Percentiles rank a stretch among this genome's conserved stretches.
phyloP scores from a whole-genome alignment of 1,140 invertebrate genomes.

The Prorops nasuta region DNA sequence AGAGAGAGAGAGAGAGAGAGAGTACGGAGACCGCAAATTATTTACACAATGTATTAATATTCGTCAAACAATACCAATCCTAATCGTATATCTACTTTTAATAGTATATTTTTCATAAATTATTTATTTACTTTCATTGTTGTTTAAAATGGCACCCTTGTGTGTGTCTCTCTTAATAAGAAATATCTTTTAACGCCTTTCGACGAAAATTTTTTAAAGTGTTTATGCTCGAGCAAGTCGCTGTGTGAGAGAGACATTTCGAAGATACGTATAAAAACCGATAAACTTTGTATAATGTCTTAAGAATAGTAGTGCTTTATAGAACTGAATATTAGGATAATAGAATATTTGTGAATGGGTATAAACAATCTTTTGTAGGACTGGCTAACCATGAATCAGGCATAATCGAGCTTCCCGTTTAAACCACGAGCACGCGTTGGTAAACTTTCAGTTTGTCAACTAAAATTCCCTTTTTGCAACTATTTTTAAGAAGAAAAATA shows the following conservation, averaged over 20 bases:
- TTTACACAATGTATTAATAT: conserved; percentile 34
- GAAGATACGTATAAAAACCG: conserved; percentile 12
- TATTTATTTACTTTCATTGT: conserved; percentile 30
- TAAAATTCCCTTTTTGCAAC: background rate
- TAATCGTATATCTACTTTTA: conserved; percentile 33
- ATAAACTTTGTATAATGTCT: conserved; percentile 27
- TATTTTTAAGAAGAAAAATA: background rate
- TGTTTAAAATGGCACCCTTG: conserved; percentile 15
- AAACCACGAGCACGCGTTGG: conserved; percentile 8
- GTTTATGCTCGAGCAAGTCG: no score
- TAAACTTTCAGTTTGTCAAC: background rate
- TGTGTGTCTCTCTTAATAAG: conserved; percentile 19
- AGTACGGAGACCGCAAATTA: conserved; percentile 17
- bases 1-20: no score
- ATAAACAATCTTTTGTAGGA: conserved; percentile 22
- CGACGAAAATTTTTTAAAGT: no score
- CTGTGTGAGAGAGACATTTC: no score
- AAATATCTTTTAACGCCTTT: no score
- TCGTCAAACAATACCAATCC: conserved; percentile 26
- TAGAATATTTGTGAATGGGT: conserved; percentile 26
- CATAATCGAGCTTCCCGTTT: no score
- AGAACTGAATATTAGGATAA: conserved; percentile 31
- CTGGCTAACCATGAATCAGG: background rate
- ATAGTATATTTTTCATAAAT: conserved; percentile 39
- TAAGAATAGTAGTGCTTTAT: conserved; percentile 32